Conservation (phyloP, 2,888 invertebrate species). For the Rhingia rostrata region DNA sequence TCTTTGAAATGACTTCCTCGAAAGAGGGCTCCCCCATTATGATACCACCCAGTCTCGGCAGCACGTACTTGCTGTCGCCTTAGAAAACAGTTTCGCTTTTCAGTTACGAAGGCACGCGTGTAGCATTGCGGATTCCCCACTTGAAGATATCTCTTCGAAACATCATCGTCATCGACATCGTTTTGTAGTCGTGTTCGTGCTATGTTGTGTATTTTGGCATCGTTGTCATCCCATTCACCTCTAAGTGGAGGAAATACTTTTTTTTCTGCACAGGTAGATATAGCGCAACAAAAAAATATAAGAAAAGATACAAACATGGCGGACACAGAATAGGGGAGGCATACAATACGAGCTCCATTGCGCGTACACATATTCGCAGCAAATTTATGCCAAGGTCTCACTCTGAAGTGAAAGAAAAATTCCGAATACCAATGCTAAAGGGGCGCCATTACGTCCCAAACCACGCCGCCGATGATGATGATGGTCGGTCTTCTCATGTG, state of each 20-base stretch:
- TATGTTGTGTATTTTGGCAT: slow-evolving; percentile 36
- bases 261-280: slow-evolving; percentile 26
- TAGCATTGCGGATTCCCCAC: slow-evolving; percentile 47
- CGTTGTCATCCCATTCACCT: slow-evolving; percentile 57
- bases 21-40: background rate
- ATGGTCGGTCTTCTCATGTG: background rate
- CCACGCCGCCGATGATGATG: slow-evolving; percentile 18
- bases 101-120: slow-evolving; percentile 42
- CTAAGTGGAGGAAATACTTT: slow-evolving; percentile 37
- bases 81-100: slow-evolving; percentile 57
- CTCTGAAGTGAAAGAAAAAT: slow-evolving; percentile 34
- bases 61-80: background rate
- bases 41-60: background rate
- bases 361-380: background rate
- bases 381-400: slow-evolving; percentile 43
- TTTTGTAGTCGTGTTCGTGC: slow-evolving; percentile 11
- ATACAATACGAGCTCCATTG: background rate
- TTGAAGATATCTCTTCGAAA: slow-evolving; percentile 26
- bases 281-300: background rate
- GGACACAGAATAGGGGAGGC: background rate
- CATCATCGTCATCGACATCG: slow-evolving; percentile 14
- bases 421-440: slow-evolving; percentile 33
- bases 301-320: too few relatives aligned
- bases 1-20: slow-evolving; percentile 25
- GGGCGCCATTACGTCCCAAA: slow-evolving; percentile 63